These are phyloP conservation scores for Anadara kagoshimensis DNA, from an alignment of 1,140 invertebrate species.

Conservation along the genomic window DNA sequence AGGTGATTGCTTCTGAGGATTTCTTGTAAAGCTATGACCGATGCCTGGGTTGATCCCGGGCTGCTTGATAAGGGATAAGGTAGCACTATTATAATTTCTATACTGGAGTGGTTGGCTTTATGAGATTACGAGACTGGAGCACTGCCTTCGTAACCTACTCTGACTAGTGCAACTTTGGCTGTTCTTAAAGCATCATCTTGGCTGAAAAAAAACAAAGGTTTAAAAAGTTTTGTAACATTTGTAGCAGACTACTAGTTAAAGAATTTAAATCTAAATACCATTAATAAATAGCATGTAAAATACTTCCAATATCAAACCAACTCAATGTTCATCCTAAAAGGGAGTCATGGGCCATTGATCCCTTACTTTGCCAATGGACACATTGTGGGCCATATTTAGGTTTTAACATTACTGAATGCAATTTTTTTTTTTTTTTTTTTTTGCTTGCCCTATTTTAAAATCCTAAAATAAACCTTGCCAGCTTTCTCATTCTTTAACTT, in stretches of 20 bases:
- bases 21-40: conserved; percentile 54
- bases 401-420: too few species aligned
- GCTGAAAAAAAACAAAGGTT: conserved; percentile 26
- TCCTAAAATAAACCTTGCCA: too few species aligned
- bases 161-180: conserved; percentile 61
- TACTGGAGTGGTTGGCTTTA: conserved; percentile 44
- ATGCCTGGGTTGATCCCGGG: conserved; percentile 44
- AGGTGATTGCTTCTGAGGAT: conserved; percentile 26
- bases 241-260: neutral
- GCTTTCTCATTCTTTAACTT: too few species aligned
- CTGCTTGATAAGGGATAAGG: conserved; percentile 54
- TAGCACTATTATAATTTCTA: conserved; percentile 37
- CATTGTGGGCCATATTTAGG: too few species aligned
- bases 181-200: conserved; percentile 59
- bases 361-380: too few species aligned
- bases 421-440: too few species aligned
- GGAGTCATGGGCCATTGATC: too few species aligned
- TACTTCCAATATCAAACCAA: too few species aligned
- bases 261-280: neutral
- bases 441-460: too few species aligned
- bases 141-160: conserved; percentile 62
- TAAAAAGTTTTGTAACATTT: neutral
- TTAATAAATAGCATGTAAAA: too few species aligned
- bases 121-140: conserved; percentile 57
- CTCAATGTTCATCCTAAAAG: too few species aligned